phyloP scores from a whole-genome alignment of 2,113 vertebrate genomes.

The Cacatua alba region DNA sequence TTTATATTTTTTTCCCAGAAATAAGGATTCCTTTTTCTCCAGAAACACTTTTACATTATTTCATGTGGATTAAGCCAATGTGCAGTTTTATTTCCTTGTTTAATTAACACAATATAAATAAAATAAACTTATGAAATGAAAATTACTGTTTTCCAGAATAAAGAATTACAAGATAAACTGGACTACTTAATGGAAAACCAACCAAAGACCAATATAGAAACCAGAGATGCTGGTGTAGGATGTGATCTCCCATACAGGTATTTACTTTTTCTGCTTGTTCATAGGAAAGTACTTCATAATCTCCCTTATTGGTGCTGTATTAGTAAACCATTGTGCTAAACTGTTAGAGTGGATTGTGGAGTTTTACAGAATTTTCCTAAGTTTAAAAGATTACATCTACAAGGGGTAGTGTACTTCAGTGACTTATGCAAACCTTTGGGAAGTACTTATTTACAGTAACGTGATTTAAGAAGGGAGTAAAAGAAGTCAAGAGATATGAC shows the following conservation, averaged over 20 bases:
- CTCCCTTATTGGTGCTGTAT: not conserved
- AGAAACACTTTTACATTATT: not conserved
- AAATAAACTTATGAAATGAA: not conserved
- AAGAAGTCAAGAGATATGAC: not conserved
- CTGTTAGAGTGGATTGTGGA: not conserved
- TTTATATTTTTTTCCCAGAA: not conserved
- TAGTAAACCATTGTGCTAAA: not conserved
- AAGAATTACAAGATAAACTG: conserved; percentile 95
- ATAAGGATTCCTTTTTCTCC: not conserved
- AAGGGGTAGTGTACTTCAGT: not conserved
- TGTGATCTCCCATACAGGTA: conserved; percentile 90
- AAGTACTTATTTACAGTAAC: not conserved
- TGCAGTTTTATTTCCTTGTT: not conserved
- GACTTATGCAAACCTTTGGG: not conserved
- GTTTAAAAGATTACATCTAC: not conserved
- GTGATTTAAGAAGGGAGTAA: not conserved
- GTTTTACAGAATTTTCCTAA: not conserved
- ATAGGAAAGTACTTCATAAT: not conserved
- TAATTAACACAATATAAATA: not conserved
- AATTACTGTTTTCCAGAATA: conserved; percentile 84
- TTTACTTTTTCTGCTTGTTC: not conserved
- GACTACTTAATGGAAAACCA: conserved; percentile 90
- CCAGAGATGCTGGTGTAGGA: conserved; percentile 85
- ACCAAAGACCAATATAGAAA: conserved; percentile 80
- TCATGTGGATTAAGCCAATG: not conserved